A percentile compares a stretch with the other conserved stretches of the same genome.
These are phyloP conservation scores for Drosophila austrosaltans DNA, from an alignment of 2,888 invertebrate genomes.

Conservation along the genomic window DNA sequence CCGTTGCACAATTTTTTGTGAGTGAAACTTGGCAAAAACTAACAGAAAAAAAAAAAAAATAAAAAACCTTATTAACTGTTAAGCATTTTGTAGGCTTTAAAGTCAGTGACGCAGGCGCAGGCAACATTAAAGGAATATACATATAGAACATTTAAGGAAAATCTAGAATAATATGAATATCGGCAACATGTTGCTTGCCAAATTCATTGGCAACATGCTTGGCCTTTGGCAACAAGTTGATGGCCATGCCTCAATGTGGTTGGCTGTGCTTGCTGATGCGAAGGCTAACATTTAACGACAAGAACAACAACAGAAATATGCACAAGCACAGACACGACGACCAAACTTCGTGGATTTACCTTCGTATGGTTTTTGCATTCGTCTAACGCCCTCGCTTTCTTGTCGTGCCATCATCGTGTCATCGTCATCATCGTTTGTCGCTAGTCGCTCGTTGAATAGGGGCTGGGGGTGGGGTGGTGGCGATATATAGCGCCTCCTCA, in stretches of 20 bases:
- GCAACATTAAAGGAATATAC: neutral
- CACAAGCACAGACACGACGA: neutral
- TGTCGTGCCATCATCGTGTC: neutral
- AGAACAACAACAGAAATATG: neutral
- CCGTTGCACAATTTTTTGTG: slow-evolving; percentile 27
- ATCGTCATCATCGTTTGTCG: neutral
- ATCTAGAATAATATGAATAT: slow-evolving; percentile 26
- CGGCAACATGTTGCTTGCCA: neutral
- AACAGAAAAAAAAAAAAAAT: slow-evolving; percentile 5
- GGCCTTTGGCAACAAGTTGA: slow-evolving; percentile 38
- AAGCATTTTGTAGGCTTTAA: neutral
- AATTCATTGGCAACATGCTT: slow-evolving; percentile 31
- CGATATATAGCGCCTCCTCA: slow-evolving; percentile 35
- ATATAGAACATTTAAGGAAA: neutral
- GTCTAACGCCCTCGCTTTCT: neutral
- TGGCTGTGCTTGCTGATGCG: slow-evolving; percentile 7
- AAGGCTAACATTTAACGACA: neutral
- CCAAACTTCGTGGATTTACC: neutral
- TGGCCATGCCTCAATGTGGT: slow-evolving; percentile 48
- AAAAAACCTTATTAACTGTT: too few relatives aligned
- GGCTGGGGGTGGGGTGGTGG: neutral
- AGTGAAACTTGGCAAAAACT: neutral
- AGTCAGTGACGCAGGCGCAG: slow-evolving; percentile 57
- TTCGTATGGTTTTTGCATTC: neutral
- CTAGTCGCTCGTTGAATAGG: neutral